Evolutionary conservation across 2,113 vertebrate species (phyloP), one percentile per base, ranked within the genome.

Genomic region (Oncorhynchus masou): DNA sequence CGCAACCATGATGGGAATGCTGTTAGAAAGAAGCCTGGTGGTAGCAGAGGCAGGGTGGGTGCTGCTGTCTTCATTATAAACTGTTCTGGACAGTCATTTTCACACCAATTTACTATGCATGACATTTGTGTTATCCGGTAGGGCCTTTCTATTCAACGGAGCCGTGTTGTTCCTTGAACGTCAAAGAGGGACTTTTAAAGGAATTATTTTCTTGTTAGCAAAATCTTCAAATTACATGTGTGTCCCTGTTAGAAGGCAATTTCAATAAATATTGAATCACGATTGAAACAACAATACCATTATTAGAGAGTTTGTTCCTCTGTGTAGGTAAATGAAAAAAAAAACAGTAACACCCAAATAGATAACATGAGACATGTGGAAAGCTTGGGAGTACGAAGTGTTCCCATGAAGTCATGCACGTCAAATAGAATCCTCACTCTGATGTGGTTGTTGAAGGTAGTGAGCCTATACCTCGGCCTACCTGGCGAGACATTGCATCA

Each of bases 111-210:
- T 88, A 83, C 89, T 81, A 89, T 73, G 84, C 84, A 57, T 89
- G 88, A 80, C 88, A 92, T 93, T 93, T 45, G 92, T 85, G 85
- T 92, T 90, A 91, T 92, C 85, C 54, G 76, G 79, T 72, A 67
- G 87, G 84, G 80, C 84, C 74, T 74, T 34, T 80, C 77, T 70
- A 82, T 77, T 84, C 75, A 67, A 70, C 69, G 54, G 81, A 79
- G 76, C 70, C n/a, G 83, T 85, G 90, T 90, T 91, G 90, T 85
- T 79, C 86, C 76, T 60, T 49, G 79, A 91, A 93, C 86, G 87
- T 88, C 86, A 91, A 91, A 87, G 74, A 83, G 89, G 25, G 9
- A 11, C 7, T 4, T 12, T 22, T 45, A 54, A 29, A 62, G 54
- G 75, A 83, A 74, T 86, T 39, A 0, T 39, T 39, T 39, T 39